Percentiles rank a stretch among this genome's conserved stretches.
These are phyloP conservation scores for Penaeus vannamei DNA, from an alignment of 1,140 invertebrate species.

Conservation along the genomic window DNA sequence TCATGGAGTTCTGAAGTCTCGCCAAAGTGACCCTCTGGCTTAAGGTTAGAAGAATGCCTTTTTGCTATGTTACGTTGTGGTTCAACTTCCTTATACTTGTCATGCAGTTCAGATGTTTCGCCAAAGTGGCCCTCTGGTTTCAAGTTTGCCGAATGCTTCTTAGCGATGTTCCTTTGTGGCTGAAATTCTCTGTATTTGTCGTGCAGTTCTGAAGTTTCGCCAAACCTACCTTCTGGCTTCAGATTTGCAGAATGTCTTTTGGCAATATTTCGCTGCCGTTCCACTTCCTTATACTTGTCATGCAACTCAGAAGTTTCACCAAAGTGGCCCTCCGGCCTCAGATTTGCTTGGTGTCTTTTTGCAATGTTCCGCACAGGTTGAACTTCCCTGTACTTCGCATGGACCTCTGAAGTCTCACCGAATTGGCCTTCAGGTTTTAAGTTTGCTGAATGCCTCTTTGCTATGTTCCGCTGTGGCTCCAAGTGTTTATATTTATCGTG, in stretches of 20 bases:
- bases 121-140: constrained; percentile 36
- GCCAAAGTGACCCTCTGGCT: constrained; percentile 32
- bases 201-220: constrained; percentile 41
- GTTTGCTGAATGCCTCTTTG: constrained; percentile 38
- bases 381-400: neutral
- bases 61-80: constrained; percentile 33
- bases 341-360: constrained; percentile 30
- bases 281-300: constrained; percentile 20
- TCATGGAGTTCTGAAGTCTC: constrained; percentile 38
- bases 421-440: constrained; percentile 19
- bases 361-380: constrained; percentile 22
- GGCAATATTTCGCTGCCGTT: constrained; percentile 15
- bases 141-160: constrained; percentile 16
- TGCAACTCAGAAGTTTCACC: constrained; percentile 35
- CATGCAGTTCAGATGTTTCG: constrained; percentile 36
- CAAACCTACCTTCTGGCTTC: constrained; percentile 31
- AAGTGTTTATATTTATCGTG: constrained; percentile 24
- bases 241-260: constrained; percentile 45
- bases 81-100: constrained; percentile 30
- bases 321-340: constrained; percentile 17
- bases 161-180: constrained; percentile 36
- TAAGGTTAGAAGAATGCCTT: constrained; percentile 24
- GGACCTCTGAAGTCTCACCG: constrained; percentile 39
- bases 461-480: constrained; percentile 12
- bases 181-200: constrained; percentile 26